Evolutionary conservation across 2,797 vertebrate species (phyloP), one percentile per base, ranked within the genome.

Genomic region (Coreius guichenoti): DNA sequence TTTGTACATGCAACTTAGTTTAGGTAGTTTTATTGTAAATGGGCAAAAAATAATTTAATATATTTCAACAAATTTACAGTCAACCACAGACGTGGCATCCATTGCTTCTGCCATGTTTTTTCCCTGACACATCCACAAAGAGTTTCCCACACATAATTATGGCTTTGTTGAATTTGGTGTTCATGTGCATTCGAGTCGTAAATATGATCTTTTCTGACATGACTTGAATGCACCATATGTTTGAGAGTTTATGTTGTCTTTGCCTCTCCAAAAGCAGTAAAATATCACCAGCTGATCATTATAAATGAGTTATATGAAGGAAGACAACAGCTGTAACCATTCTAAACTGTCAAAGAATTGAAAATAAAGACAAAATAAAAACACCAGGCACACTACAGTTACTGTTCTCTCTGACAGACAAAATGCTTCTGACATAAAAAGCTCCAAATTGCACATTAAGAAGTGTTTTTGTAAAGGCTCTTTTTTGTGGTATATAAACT

Each of bases 201-300:
- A n/a, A 58, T n/a, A 23, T 3, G 8, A 56, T n/a, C 54, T 58
- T 58, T 58, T 11, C 54, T 58, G 54, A n/a, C 54, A n/a, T 58
- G 3, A 58, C 9, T 9, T n/a, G 23, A 58, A 58, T n/a, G 54
- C 54, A 56, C 21, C 54, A 58, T 4, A 58, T 58, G 54, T 58
- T 8, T 11, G 8, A 23, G 8, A 56, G 54, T 23, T 56, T n/a
- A n/a, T 56, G 54, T 56, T 56, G 9, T 11, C 54, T 58, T 58
- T 56, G 21, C 54, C 11, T n/a, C 21, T 58, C 56, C 9, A 61
- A 61, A 61, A 61, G 56, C 56, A 61, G 11, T 0, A 97, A 97
- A 61, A 97, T 97, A 86, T 98, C 97, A 0, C 96, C 97, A 5
- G 92, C 98, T 98, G 91, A 9, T 74, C 61, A 67, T 54, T 21